Evolutionary conservation across 2,888 invertebrate genomes (phyloP).

Genomic region (Dioctria rufipes): DNA sequence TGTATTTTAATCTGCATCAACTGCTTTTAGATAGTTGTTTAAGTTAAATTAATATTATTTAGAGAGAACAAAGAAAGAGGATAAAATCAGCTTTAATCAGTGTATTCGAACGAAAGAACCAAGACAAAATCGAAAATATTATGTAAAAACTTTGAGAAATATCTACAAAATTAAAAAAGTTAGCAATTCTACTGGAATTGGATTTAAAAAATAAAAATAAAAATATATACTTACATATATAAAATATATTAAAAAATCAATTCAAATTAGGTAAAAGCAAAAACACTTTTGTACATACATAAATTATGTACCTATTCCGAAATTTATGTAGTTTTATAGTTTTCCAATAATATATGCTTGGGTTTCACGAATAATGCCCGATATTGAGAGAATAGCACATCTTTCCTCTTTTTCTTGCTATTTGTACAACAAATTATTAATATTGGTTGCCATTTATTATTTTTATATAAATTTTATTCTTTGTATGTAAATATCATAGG

Average conservation of each 20-base stretch:
- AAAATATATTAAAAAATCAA: not conserved
- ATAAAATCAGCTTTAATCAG: slow-evolving; percentile 47
- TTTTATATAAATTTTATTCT: no score
- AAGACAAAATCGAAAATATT: not conserved
- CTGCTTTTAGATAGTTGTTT: slow-evolving; percentile 49
- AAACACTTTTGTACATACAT: not conserved
- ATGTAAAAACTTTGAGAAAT: slow-evolving; percentile 10
- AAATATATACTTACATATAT: slow-evolving; percentile 12
- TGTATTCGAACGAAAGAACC: not conserved
- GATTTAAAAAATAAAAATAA: slow-evolving; percentile 17
- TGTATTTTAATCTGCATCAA: slow-evolving; percentile 40
- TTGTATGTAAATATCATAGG: no score
- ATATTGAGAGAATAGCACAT: not conserved
- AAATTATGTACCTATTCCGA: slow-evolving; percentile 17
- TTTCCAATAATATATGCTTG: slow-evolving; percentile 37
- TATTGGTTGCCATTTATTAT: no score
- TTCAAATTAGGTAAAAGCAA: slow-evolving; percentile 12
- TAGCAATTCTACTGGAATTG: slow-evolving; percentile 29
- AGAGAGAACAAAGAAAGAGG: not conserved
- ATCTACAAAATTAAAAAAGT: slow-evolving; percentile 8
- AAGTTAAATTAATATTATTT: slow-evolving; percentile 13
- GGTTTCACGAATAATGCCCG: slow-evolving; percentile 10
- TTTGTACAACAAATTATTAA: not conserved
- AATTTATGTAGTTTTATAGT: not conserved
- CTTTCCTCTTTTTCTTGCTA: not conserved